Evolutionary conservation across 2,797 vertebrate genomes (phyloP).

Genomic region (Cetoscarus ocellatus): DNA sequence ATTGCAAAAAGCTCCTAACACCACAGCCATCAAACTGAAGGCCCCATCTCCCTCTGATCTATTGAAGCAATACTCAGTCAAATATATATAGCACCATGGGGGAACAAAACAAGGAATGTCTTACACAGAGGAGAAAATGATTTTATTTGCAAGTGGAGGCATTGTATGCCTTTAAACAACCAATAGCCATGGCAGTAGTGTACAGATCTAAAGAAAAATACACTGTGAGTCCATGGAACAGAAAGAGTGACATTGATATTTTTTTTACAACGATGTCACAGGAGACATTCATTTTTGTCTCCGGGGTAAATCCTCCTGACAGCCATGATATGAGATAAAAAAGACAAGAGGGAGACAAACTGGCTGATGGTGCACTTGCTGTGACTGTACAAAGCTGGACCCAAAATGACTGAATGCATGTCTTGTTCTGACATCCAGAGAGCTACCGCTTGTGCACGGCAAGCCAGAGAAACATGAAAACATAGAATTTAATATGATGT

Average conservation of each 20-base stretch:
- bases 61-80: neutral
- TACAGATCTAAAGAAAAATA: neutral
- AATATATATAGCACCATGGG: neutral
- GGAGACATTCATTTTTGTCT: slow-evolving; percentile 12
- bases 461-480: neutral
- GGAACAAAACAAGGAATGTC: neutral
- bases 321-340: slow-evolving; percentile 10
- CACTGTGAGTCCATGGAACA: neutral
- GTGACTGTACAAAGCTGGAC: neutral
- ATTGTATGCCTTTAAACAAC: neutral
- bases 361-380: slow-evolving; percentile 6
- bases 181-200: neutral
- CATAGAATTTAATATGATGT: neutral
- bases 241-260: neutral
- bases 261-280: slow-evolving; percentile 4
- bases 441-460: neutral
- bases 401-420: neutral
- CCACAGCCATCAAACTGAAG: neutral
- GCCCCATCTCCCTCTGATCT: neutral
- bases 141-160: neutral
- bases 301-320: slow-evolving; percentile 2
- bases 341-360: slow-evolving; percentile 9
- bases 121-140: neutral
- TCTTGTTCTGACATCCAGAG: neutral
- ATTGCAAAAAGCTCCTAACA: neutral